phyloP scores from a whole-genome alignment of 2,113 vertebrate species.

The Platichthys flesus region DNA sequence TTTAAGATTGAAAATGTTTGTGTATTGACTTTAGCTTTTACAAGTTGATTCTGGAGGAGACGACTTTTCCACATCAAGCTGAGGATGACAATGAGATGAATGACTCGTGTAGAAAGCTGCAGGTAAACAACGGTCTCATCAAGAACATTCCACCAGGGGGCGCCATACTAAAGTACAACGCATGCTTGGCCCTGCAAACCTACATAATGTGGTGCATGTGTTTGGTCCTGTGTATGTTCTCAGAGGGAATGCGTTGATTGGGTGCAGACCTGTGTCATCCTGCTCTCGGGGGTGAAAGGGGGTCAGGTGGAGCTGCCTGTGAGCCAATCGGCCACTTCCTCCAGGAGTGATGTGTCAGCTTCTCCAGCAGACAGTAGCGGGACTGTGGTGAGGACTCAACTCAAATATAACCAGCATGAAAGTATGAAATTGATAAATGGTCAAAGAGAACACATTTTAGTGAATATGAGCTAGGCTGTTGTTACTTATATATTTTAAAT shows the following conservation, averaged over 20 bases:
- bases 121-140: conserved; percentile 59
- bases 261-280: conserved; percentile 79
- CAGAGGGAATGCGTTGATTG: conserved; percentile 86
- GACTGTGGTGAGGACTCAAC: conserved; percentile 44
- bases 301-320: conserved; percentile 57
- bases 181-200: not conserved
- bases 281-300: conserved; percentile 82
- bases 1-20: not conserved
- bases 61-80: conserved; percentile 17
- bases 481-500: too few species aligned
- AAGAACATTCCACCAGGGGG: conserved; percentile 11
- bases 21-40: conserved; percentile 62
- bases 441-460: not conserved
- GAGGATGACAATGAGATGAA: conserved; percentile 57
- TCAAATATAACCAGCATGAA: not conserved
- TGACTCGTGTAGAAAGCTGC: conserved; percentile 63
- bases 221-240: conserved; percentile 7
- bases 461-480: not conserved
- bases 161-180: not conserved
- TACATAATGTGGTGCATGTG: not conserved
- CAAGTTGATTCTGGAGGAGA: conserved; percentile 72
- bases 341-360: conserved; percentile 60
- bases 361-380: conserved; percentile 6
- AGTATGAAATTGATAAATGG: not conserved
- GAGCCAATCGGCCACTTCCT: conserved; percentile 30